Conservation (phyloP, 1,140 invertebrate genomes). For the Melipona quadrifasciata region DNA sequence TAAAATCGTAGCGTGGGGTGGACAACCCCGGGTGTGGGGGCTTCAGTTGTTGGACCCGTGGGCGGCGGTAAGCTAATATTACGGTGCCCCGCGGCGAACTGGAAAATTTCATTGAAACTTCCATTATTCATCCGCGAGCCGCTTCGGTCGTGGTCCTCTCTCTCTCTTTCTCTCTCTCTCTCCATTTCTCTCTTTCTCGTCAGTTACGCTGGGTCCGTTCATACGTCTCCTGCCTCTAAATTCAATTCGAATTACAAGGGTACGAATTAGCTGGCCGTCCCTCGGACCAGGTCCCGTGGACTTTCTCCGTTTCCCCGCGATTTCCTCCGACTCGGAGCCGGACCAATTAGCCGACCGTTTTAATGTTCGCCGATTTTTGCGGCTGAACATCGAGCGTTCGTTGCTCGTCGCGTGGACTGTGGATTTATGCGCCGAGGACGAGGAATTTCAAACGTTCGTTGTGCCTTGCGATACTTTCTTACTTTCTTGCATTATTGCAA, state of each 20-base stretch:
- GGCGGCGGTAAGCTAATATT: slow-evolving; percentile 78
- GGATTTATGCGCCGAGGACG: too few relatives aligned
- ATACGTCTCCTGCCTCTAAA: slow-evolving; percentile 64
- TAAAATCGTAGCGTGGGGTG: slow-evolving; percentile 46
- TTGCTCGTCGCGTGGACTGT: too few relatives aligned
- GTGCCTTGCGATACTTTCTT: too few relatives aligned
- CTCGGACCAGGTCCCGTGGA: too few relatives aligned
- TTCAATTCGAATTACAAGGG: slow-evolving; percentile 78
- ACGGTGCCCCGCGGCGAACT: slow-evolving; percentile 79
- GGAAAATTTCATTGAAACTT: slow-evolving; percentile 82
- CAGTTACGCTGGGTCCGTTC: slow-evolving; percentile 38
- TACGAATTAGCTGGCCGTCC: slow-evolving; percentile 54
- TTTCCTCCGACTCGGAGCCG: slow-evolving; percentile 10
- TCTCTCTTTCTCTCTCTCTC: slow-evolving; percentile 16
- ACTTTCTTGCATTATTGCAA: too few relatives aligned
- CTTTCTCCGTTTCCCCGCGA: slow-evolving; percentile 48
- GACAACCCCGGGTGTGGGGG: slow-evolving; percentile 46
- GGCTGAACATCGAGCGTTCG: too few relatives aligned
- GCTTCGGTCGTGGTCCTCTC: slow-evolving; percentile 24
- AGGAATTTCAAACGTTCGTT: too few relatives aligned
- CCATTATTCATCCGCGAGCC: slow-evolving; percentile 79
- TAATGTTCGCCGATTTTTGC: background rate
- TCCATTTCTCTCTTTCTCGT: too few relatives aligned
- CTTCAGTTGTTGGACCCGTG: slow-evolving; percentile 39
- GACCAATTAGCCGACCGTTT: slow-evolving; percentile 14